Percentiles rank a stretch among this genome's conserved stretches.
These are phyloP conservation scores for Psettodes erumei DNA, from an alignment of 2,113 vertebrate genomes.

Conservation along the genomic window DNA sequence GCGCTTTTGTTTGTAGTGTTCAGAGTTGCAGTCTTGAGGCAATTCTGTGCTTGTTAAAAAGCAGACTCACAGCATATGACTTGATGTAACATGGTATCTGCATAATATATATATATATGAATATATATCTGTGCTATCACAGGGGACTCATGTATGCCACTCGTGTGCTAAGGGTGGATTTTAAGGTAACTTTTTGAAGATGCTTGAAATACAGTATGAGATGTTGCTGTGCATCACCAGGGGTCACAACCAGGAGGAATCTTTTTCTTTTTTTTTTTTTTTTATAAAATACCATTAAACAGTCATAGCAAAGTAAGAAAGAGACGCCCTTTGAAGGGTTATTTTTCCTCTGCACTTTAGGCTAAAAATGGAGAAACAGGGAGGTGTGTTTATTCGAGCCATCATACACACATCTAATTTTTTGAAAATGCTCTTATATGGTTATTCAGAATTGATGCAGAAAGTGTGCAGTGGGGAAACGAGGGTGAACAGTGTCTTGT, in stretches of 20 bases:
- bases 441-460: not conserved
- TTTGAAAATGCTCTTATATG: conserved; percentile 26
- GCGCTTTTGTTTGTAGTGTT: conserved; percentile 57
- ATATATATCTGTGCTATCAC: conserved; percentile 66
- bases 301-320: conserved; percentile 71
- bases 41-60: conserved; percentile 48
- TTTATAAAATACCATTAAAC: conserved; percentile 85
- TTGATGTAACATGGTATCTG: conserved; percentile 65
- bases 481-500: conserved; percentile 3
- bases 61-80: conserved; percentile 47
- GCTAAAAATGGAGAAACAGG: conserved; percentile 53
- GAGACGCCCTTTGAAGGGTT: conserved; percentile 18
- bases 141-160: conserved; percentile 66
- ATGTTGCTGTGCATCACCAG: conserved; percentile 52
- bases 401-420: conserved; percentile 22
- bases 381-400: conserved; percentile 48
- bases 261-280: conserved; percentile 27
- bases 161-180: conserved; percentile 56
- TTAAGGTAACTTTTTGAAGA: conserved; percentile 65
- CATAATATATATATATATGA: conserved; percentile 42
- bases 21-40: conserved; percentile 54
- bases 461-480: conserved; percentile 8
- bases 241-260: conserved; percentile 42
- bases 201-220: conserved; percentile 48
- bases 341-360: conserved; percentile 56